Base-by-base conservation (phyloP, 2,888 invertebrate genomes). In the Metalampra italica region DNA sequence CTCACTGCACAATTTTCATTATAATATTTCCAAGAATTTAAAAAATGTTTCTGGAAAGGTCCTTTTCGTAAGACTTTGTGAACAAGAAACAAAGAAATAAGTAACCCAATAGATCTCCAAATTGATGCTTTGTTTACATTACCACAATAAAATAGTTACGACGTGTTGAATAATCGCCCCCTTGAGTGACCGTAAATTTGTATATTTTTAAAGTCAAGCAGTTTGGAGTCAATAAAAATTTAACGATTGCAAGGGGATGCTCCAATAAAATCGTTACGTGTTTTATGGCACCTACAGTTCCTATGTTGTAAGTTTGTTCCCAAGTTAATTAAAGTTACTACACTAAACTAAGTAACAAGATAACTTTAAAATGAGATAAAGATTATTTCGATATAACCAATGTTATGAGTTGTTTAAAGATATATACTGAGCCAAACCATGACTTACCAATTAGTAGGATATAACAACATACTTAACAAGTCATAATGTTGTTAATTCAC, bases 181-280 rank as follows among this genome's bases (percentile, higher is more conserved):
- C 73, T 78, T 79, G 86, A 87, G 84, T 87, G 86, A 86, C 85
- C 84, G 77, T 88, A 88, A 87, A 89, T 87, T 87, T 87, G 85
- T 87, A 75, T 84, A 84, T 87, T 89, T 87, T 88, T 83, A 85
- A 87, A 86, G 87, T 84, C 80, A 74, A 78, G 79, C 79, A 79
- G 82, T 86, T 87, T 79, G 76, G 72, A 86, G 85, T 83, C 82
- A 78, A 87, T 89, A 89, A 87, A 87, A 85, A 75, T 85, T 87
- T 88, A 84, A 89, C 86, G 88, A 83, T 76, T 75, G 70, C 64
- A 70, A 82, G 85, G 87, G 82, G n/a, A n/a, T 79, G 81, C 78
- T 66, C 60, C 66, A 78, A 82, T 86, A 77, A 84, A 81, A 82
- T 75, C 76, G 80, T 79, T 78, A 77, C 65, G 68, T 67, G 68